Percentiles rank a stretch among this genome's conserved stretches.
Evolutionary conservation across 2,888 invertebrate genomes (phyloP).

Genomic region (Macaria notata): DNA sequence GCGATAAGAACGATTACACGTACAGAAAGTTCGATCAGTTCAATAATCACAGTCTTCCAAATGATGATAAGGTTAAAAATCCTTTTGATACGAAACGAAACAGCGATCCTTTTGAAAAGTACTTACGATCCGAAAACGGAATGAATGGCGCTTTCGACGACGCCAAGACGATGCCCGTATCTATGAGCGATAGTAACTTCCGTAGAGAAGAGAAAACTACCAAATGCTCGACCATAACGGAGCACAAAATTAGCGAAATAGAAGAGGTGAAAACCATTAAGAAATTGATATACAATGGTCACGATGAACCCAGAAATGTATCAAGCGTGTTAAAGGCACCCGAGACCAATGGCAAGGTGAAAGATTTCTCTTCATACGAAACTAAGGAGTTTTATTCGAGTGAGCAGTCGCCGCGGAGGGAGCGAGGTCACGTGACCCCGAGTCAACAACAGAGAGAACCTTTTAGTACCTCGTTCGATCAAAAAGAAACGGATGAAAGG

Average conservation of each 20-base stretch:
- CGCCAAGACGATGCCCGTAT: constrained; percentile 53
- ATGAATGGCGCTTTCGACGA: constrained; percentile 53
- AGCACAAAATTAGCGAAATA: constrained; percentile 68
- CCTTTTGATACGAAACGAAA: constrained; percentile 65
- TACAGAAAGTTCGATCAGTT: constrained; percentile 45
- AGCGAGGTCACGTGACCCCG: constrained; percentile 42
- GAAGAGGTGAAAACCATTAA: constrained; percentile 78
- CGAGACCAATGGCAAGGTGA: constrained; percentile 26
- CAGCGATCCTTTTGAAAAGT: constrained; percentile 68
- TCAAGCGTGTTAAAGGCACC: constrained; percentile 18
- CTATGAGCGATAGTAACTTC: constrained; percentile 66
- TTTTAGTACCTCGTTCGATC: constrained; percentile 42
- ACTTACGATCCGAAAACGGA: constrained; percentile 52
- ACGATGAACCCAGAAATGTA: constrained; percentile 41
- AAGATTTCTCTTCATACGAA: constrained; percentile 29
- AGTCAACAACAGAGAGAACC: constrained; percentile 42
- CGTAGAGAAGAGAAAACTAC: constrained; percentile 61
- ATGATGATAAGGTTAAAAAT: constrained; percentile 51
- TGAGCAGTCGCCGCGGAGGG: constrained; percentile 39
- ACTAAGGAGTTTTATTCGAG: constrained; percentile 28
- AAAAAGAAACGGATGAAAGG: constrained; percentile 40
- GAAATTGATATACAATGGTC: constrained; percentile 69
- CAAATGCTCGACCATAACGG: constrained; percentile 66
- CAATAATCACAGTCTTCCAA: constrained; percentile 49
- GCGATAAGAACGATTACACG: constrained; percentile 47